Evolutionary conservation across 1,140 invertebrate species (phyloP), one percentile per base, ranked within the genome.

Genomic region (Mamestra configurata): DNA sequence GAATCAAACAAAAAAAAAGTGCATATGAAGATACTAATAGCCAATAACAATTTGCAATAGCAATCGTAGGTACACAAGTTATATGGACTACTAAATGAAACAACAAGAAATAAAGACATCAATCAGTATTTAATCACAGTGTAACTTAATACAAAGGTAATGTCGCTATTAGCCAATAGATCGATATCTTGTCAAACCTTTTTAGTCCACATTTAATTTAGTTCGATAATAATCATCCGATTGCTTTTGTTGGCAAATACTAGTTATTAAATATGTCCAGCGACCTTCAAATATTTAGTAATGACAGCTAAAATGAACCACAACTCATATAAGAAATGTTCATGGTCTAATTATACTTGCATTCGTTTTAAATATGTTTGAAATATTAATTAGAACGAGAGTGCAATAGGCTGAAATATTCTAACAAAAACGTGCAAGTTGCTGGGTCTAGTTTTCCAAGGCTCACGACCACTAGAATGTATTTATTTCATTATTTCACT

Each of bases 161-260:
- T 73, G 53, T 75, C 22, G 61, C 53, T 64, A 85, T 85, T 85
- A 80, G 70, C 73, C 84, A 79, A 85, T 80, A 49, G 84, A 85
- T 85, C 71, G 55, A 68, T 79, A 83, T 83, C 81, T 77, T 57
- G 46, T 68, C 71, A 22, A 61, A 79, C 79, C 84, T 81, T 81
- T 81, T 85, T 82, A 83, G 75, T 80, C 18, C 37, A 53, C 64
- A 53, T 46, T 79, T 79, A 85, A 82, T 80, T 78, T 78, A 68
- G 49, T 59, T 73, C 31, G 82, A 85, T 85, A 81, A 82, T 70
- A 77, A 80, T 84, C 78, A 46, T 72, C 51, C 77, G 1, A 77
- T 82, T 79, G 59, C 59, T 79, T 83, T 84, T 84, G 79, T 83
- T 76, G 31, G 70, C 76, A 78, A 78, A 80, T 83, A 72, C 66